Evolutionary conservation across 1,140 invertebrate species (phyloP), one percentile per base, ranked within the genome.

Genomic region (Bilobella aurantiaca): DNA sequence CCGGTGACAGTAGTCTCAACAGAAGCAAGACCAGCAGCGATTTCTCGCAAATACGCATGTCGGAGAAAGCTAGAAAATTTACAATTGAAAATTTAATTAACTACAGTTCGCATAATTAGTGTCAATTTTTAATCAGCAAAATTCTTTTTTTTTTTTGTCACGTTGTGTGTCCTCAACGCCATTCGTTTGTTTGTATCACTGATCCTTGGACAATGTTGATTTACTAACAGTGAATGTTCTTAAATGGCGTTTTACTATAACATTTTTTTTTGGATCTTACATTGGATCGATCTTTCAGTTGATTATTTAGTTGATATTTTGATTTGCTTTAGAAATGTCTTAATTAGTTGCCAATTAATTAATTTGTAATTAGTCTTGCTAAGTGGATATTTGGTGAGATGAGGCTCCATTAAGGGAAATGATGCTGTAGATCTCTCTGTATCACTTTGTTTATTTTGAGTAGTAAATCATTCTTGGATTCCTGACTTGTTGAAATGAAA

Each of bases 51-150:
- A 57, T 21, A 30, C 8, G 3, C 5, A 59, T 59, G 58, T 29
- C 58, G 3, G 18, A 49, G 28, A 62, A 47, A 34, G 63, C 63
- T 16, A 65, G 30, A 5, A 69, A 65, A 61, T 69, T 69, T 34
- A 69, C 62, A 59, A 69, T 69, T 34, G 67, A 69, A 49, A 65
- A 69, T 63, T 58, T 69, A 14, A 64, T 68, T 57, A 58, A 63
- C n/a, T n/a, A n/a, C n/a, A n/a, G n/a, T n/a, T n/a, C n/a, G n/a
- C n/a, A n/a, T n/a, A n/a, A n/a, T n/a, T n/a, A n/a, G n/a, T n/a
- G n/a, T n/a, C n/a, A n/a, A n/a, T n/a, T n/a, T n/a, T n/a, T n/a
- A n/a, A n/a, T n/a, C n/a, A n/a, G n/a, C n/a, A n/a, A n/a, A n/a
- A n/a, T n/a, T n/a, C n/a, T n/a, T n/a, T n/a, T n/a, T n/a, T n/a